Evolutionary conservation across 2,113 vertebrate genomes (phyloP).

Genomic region (Proterorhinus semilunaris): DNA sequence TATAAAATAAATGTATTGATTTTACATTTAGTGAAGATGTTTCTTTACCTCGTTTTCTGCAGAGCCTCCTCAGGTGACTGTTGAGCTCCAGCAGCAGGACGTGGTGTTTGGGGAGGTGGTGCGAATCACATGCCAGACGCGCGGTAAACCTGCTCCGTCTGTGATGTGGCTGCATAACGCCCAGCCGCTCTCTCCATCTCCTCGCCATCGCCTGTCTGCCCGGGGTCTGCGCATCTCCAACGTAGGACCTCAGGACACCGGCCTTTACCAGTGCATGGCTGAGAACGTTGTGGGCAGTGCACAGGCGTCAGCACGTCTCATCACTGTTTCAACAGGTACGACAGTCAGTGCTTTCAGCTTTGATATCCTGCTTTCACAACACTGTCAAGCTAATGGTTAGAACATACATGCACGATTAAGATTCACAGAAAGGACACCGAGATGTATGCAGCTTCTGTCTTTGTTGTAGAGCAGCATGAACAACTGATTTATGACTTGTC

Average conservation of each 20-base stretch:
- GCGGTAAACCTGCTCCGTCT: conserved; percentile 86
- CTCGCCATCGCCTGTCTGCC: conserved; percentile 80
- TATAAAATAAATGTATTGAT: background rate
- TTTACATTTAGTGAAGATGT: background rate
- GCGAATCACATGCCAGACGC: conserved; percentile 88
- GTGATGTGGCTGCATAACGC: conserved; percentile 92
- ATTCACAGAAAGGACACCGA: background rate
- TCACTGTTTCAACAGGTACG: conserved; percentile 79
- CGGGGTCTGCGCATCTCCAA: conserved; percentile 78
- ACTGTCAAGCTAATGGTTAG: background rate
- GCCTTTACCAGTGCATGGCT: conserved; percentile 96
- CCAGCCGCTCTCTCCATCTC: conserved; percentile 76
- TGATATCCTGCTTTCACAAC: background rate
- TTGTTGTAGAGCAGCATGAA: background rate
- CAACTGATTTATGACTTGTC: background rate
- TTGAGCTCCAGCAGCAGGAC: conserved; percentile 89
- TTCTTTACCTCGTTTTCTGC: conserved; percentile 12
- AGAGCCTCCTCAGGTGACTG: conserved; percentile 92
- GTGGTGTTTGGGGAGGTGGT: conserved; percentile 85
- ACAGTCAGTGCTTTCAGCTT: conserved; percentile 11
- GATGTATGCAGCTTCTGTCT: background rate
- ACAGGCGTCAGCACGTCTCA: conserved; percentile 86
- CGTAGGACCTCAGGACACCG: conserved; percentile 87
- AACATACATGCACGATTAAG: background rate
- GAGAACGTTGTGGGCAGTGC: conserved; percentile 94